Base-by-base conservation (phyloP, 2,797 vertebrate genomes). In the Acipenser ruthenus region DNA sequence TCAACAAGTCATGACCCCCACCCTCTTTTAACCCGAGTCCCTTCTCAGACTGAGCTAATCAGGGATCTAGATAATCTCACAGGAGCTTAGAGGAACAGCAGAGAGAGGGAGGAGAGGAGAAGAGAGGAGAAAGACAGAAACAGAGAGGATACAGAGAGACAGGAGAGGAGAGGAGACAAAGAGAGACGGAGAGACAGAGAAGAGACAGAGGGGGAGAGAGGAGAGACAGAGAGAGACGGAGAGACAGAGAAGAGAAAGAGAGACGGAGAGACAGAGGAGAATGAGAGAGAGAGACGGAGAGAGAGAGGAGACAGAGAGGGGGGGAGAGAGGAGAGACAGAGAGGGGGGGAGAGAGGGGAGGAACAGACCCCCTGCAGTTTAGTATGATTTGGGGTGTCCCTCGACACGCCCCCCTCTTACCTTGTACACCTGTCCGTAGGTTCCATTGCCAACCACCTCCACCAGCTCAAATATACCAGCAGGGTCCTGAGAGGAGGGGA, bases 371-470 rank as follows among this genome's bases (percentile, higher is more conserved):
- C 23, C 23, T 23, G 23, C 23, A 23, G 23, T 69, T 71, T 70
- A 77, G 71, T 56, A 74, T 69, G 74, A 51, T 71, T 71, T 18
- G 70, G 75, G 70, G 67, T 79, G 69, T 69, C 77, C 76, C 78
- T 80, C 77, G 47, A 77, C 70, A 62, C 74, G 68, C 37, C 52
- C 6, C 10, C 23, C 23, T 4, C 23, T 37, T 37, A 91, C 89
- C 89, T 91, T 91, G 66, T 91, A 91, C 76, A 91, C 89, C 87
- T 91, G 89, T 80, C 89, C 89, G 15, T 91, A 91, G 68, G 89
- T 91, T 83, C 89, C 89, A 84, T 91, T 91, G 75, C 89, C 89
- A 69, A 91, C 89, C 79, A 91, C 89, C 86, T 90, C 89, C 80
- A 91, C 89, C 80, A 91, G 84, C 73, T 91, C 89, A 72, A 91